Evolutionary conservation across 1,140 invertebrate species (phyloP), one percentile per base, ranked within the genome.

Genomic region (Eumeta japonica): DNA sequence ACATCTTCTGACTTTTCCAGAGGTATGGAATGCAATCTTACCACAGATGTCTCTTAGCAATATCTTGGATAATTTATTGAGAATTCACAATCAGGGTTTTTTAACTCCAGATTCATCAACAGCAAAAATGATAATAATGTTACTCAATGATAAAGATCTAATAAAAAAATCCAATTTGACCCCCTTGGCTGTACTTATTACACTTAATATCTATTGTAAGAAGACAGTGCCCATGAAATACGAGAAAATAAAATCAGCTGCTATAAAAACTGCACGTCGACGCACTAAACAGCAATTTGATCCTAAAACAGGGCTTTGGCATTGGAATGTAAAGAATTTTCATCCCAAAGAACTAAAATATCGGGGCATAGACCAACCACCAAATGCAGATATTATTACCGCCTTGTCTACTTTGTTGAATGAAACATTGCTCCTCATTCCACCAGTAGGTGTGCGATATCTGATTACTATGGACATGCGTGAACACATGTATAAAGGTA

Each of bases 31-130:
- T 46, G 76, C 81, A 43, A 62, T 87, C 31, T 51, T 87, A 16
- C 74, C 78, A 2, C 61, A 79, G 37, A 77, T 87, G 60, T 68
- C 79, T 24, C 61, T 86, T 36, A 57, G 61, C 4, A 71, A 76
- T 2, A 46, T 86, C 24, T 58, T 88, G 17, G 56, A 74, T 11
- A 81, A 85, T 45, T 62, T 87, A 12, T 82, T 80, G 46, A 81
- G 83, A 51, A 78, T 87, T 49, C 79, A 84, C 24, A 79, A 81
- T 43, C 61, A 85, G 45, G 78, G 77, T 4, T 77, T 85, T 45
- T 56, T 76, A 11, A 68, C 68, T 0, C 52, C 52, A 0, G 70
- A 65, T 7, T 61, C 60, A 12, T n/a, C n/a, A n/a, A n/a, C n/a
- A n/a, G n/a, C n/a, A n/a, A 56, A 58, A 2, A 57, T 71, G 3